These are phyloP conservation scores for Drosophila parabipectinata DNA, from an alignment of 1,140 invertebrate species.

Conservation along the genomic window DNA sequence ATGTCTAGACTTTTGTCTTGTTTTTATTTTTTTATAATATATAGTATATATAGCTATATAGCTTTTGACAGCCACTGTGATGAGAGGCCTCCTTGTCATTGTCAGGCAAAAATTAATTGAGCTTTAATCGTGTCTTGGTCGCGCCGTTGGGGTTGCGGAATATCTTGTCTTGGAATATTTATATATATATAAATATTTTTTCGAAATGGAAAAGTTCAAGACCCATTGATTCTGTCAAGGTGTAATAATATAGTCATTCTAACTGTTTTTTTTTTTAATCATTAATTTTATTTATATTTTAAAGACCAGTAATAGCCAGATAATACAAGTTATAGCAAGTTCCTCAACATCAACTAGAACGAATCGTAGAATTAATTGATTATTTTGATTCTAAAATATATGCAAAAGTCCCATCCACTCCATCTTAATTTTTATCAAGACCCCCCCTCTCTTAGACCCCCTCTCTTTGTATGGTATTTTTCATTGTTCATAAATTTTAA, in stretches of 20 bases:
- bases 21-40: background rate
- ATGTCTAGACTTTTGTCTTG: constrained; percentile 6
- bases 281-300: background rate
- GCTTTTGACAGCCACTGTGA: constrained; percentile 9
- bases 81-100: constrained; percentile 49
- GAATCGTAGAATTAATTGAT: constrained; percentile 1
- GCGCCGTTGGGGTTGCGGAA: background rate
- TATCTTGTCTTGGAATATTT: constrained; percentile 15
- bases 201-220: constrained; percentile 25
- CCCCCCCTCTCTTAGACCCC: background rate
- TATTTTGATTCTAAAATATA: background rate
- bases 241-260: background rate
- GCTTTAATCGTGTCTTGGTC: constrained; percentile 75
- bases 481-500: constrained; percentile 78
- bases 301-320: background rate
- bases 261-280: background rate
- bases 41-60: constrained; percentile 2
- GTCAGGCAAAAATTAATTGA: constrained; percentile 61
- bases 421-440: constrained; percentile 28
- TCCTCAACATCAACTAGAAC: background rate
- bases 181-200: constrained; percentile 10
- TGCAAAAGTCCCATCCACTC: background rate
- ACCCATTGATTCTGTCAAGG: background rate
- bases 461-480: constrained; percentile 45
- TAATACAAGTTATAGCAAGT: background rate